phyloP scores from a whole-genome alignment of 2,797 vertebrate genomes.

The Cetoscarus ocellatus region DNA sequence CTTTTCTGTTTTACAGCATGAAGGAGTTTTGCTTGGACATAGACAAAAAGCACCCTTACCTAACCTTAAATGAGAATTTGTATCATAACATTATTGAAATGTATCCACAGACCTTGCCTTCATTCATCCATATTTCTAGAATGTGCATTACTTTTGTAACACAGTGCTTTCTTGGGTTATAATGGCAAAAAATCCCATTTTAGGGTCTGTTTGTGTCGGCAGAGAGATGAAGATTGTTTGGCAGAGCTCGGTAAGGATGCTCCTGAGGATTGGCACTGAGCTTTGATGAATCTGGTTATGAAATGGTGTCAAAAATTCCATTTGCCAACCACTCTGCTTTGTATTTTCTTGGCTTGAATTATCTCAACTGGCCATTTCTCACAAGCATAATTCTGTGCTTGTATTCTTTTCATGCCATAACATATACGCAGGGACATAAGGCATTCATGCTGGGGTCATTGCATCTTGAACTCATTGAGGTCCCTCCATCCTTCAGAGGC shows the following conservation, averaged over 20 bases:
- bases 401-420: slow-evolving; percentile 41
- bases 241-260: slow-evolving; percentile 59
- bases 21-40: no score
- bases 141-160: slow-evolving; percentile 44
- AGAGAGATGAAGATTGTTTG: slow-evolving; percentile 59
- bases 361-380: slow-evolving; percentile 45
- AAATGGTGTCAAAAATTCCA: slow-evolving; percentile 56
- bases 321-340: slow-evolving; percentile 44
- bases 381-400: slow-evolving; percentile 27
- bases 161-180: slow-evolving; percentile 35
- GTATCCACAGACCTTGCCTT: slow-evolving; percentile 24
- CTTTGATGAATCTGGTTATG: slow-evolving; percentile 56
- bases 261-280: slow-evolving; percentile 67
- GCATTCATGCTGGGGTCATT: slow-evolving; percentile 16
- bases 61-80: slow-evolving; percentile 36
- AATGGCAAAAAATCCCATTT: slow-evolving; percentile 60
- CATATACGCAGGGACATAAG: slow-evolving; percentile 16
- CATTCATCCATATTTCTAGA: slow-evolving; percentile 52
- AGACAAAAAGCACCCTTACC: no score
- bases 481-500: slow-evolving; percentile 25
- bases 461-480: slow-evolving; percentile 19
- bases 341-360: slow-evolving; percentile 25
- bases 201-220: slow-evolving; percentile 61
- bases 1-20: no score
- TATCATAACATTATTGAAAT: slow-evolving; percentile 10